Conservation (phyloP, 2,113 vertebrate species). For the Tachycineta bicolor region DNA sequence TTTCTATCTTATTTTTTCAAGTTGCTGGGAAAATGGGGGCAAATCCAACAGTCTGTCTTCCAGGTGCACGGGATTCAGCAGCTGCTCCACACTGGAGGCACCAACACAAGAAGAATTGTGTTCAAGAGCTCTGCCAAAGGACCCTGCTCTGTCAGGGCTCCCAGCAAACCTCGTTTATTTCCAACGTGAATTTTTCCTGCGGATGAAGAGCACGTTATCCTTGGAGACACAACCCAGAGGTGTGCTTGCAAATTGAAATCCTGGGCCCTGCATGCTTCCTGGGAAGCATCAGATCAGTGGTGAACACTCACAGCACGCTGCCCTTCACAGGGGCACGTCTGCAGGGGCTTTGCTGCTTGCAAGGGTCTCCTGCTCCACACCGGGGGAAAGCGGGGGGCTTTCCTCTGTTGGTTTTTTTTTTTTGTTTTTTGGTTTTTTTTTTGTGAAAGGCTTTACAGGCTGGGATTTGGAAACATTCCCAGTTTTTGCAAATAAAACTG, state of each 20-base stretch:
- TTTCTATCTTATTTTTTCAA: not conserved
- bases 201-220: not conserved
- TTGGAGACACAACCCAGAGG: not conserved
- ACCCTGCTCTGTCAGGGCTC: not conserved
- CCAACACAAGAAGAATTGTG: fast-evolving
- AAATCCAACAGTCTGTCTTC: not conserved
- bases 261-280: fast-evolving
- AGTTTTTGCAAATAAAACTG: constrained; percentile 68
- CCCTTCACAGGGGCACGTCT: not conserved
- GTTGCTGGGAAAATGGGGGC: not conserved
- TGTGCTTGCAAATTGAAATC: not conserved
- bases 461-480: constrained; percentile 62
- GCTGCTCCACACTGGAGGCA: not conserved
- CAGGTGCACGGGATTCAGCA: not conserved
- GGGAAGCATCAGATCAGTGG: not conserved
- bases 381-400: not conserved
- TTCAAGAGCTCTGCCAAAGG: not conserved
- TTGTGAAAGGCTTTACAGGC: constrained; percentile 42
- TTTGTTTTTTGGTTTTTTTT: constrained; percentile 1
- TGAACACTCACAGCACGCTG: not conserved
- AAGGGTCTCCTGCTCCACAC: not conserved
- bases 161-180: not conserved
- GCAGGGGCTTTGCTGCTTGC: not conserved
- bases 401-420: not conserved
- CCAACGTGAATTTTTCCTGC: not conserved